Evolutionary conservation across 2,113 vertebrate species (phyloP).

Genomic region (Polypterus bichir): DNA sequence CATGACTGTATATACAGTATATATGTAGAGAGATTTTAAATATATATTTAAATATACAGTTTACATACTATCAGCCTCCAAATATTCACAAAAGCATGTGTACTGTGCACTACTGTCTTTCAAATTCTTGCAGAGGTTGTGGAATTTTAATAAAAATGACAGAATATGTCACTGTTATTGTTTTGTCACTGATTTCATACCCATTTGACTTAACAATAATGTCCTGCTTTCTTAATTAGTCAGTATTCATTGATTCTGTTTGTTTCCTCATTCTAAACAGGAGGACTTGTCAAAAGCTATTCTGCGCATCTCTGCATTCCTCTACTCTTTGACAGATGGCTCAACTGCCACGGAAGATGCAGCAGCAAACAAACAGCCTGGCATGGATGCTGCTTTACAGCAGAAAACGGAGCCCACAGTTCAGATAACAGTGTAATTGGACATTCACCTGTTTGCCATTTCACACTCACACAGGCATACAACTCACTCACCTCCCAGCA

Average conservation of each 20-base stretch:
- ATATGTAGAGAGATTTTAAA: too few relatives aligned
- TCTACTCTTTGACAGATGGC: slow-evolving; percentile 59
- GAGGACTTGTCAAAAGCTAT: slow-evolving; percentile 66
- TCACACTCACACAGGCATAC: slow-evolving; percentile 79
- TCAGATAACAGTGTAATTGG: slow-evolving; percentile 93
- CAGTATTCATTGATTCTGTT: slow-evolving; percentile 57
- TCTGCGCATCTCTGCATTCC: slow-evolving; percentile 61
- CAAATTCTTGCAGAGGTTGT: too few relatives aligned
- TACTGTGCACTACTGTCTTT: too few relatives aligned
- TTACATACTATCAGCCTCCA: too few relatives aligned
- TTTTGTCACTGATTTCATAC: slow-evolving; percentile 38
- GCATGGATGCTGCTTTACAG: slow-evolving; percentile 60
- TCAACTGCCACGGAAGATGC: slow-evolving; percentile 36
- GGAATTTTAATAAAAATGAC: background rate
- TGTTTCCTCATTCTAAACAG: slow-evolving; percentile 67
- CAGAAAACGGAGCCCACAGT: slow-evolving; percentile 80
- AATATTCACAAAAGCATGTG: too few relatives aligned
- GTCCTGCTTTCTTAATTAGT: slow-evolving; percentile 63
- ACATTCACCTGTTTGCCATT: slow-evolving; percentile 96
- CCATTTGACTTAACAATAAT: slow-evolving; percentile 47
- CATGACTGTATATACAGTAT: too few relatives aligned
- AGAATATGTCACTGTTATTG: slow-evolving; percentile 24
- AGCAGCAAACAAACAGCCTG: slow-evolving; percentile 60
- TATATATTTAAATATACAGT: too few relatives aligned
- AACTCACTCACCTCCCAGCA: slow-evolving; percentile 93